These are phyloP conservation scores for Pygmarrhopalites habei DNA, from an alignment of 1,140 invertebrate genomes.

Conservation along the genomic window DNA sequence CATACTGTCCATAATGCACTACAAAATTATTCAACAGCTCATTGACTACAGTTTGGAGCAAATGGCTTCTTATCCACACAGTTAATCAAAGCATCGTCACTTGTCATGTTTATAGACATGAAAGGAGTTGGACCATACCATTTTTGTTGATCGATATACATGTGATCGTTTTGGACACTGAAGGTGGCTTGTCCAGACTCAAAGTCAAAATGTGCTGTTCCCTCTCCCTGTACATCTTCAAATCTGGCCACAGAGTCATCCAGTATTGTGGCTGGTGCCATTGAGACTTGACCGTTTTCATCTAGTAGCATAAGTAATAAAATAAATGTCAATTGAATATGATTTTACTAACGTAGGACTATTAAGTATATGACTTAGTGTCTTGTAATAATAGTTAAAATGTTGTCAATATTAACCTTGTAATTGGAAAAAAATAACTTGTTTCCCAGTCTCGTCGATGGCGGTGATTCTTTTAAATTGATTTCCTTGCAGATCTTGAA, in stretches of 20 bases:
- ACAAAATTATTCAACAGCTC: too few relatives aligned
- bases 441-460: constrained; percentile 35
- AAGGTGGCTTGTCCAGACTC: constrained; percentile 15
- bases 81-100: too few relatives aligned
- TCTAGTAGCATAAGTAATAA: too few relatives aligned
- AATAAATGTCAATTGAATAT: too few relatives aligned
- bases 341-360: too few relatives aligned
- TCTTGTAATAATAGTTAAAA: too few relatives aligned
- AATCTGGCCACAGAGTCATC: constrained; percentile 12
- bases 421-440: constrained; percentile 36
- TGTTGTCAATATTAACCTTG: too few relatives aligned
- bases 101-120: too few relatives aligned
- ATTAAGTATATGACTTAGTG: too few relatives aligned
- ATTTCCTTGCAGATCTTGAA: constrained; percentile 37
- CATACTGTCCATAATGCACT: too few relatives aligned
- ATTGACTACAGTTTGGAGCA: too few relatives aligned
- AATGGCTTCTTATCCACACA: too few relatives aligned
- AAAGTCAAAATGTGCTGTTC: constrained; percentile 18
- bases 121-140: constrained; percentile 20
- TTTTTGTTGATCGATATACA: constrained; percentile 32
- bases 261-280: constrained; percentile 13
- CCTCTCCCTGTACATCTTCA: constrained; percentile 19
- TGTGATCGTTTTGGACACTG: constrained; percentile 31
- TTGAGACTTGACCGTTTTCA: constrained; percentile 20
- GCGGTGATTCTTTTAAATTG: constrained; percentile 31